Percentiles rank a stretch among this genome's conserved stretches.
These are phyloP conservation scores for Lycopodina hypogea DNA, from an alignment of 37 sponge, comb jelly and placozoan species.

Conservation along the genomic window DNA sequence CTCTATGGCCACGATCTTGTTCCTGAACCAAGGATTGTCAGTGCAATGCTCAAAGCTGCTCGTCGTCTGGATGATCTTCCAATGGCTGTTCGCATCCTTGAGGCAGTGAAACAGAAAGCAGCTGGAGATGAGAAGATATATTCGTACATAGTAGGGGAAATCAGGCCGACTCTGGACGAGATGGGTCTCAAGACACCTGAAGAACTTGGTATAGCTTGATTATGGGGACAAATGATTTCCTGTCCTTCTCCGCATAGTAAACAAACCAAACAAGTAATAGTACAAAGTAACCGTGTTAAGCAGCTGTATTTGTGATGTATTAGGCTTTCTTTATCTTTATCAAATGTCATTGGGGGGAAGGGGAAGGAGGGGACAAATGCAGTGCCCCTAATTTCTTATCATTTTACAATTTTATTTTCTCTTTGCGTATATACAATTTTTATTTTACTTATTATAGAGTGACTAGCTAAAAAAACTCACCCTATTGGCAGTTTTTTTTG, in stretches of 20 bases:
- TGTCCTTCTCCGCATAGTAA: not conserved
- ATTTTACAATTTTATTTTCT: too few relatives aligned
- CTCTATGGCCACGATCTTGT: slow-evolving; percentile 91
- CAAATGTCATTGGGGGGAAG: too few relatives aligned
- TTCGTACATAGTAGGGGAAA: slow-evolving; percentile 59
- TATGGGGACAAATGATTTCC: not conserved
- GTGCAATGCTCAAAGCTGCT: slow-evolving; percentile 79
- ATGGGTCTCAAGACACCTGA: slow-evolving; percentile 91
- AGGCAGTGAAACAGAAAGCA: slow-evolving; percentile 82
- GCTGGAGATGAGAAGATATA: slow-evolving; percentile 78
- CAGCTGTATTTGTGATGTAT: too few relatives aligned
- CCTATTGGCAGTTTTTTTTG: too few relatives aligned
- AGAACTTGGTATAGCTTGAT: slow-evolving; percentile 82
- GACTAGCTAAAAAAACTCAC: too few relatives aligned
- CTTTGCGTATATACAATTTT: too few relatives aligned
- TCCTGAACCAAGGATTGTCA: slow-evolving; percentile 87
- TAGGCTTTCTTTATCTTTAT: too few relatives aligned
- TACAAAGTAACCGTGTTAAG: too few relatives aligned
- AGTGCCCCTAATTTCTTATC: too few relatives aligned
- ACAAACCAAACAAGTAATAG: not conserved
- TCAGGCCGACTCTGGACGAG: slow-evolving; percentile 83
- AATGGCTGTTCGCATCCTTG: slow-evolving; percentile 84
- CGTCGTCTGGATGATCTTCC: slow-evolving; percentile 81
- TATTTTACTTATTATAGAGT: too few relatives aligned
- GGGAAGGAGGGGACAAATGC: too few relatives aligned